Base-by-base conservation (phyloP, 2,888 invertebrate species). In the Phortica okadai region DNA sequence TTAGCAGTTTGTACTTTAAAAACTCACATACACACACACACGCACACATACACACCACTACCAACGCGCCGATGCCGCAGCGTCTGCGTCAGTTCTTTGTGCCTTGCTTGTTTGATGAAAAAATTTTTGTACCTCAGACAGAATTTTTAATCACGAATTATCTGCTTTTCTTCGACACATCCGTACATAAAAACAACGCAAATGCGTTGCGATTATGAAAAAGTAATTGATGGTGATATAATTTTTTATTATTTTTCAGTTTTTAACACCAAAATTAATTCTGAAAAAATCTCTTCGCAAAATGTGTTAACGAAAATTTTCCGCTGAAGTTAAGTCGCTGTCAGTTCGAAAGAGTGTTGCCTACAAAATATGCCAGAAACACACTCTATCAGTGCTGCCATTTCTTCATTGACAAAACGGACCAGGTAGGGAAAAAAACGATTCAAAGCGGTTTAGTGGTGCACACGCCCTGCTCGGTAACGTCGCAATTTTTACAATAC, bases 131-230 rank as follows among this genome's bases (percentile, higher is more conserved):
- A 91, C 91, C 91, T 91, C 94, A 94, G 94, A 93, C 86, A 86
- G 84, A 87, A 88, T 87, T 86, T 89, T 90, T 93, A 93, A 94
- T 94, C 94, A 93, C 93, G 92, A 94, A 93, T 92, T 94, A 93
- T 93, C 92, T 91, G 90, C 90, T 92, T 92, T 92, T 91, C 91
- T 90, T 87, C 89, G 88, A 90, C 92, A 92, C 94, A 94, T 94
- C 94, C 92, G 92, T 74, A 76, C 79, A 78, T 82, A 77, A 83
- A 84, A 92, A 89, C 89, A 89, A 82, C 80, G 81, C 82, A 82
- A 83, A 78, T 83, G 81, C 75, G 79, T 82, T 78, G 82, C 79
- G 75, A 78, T 81, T 80, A 81, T 77, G 59, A 56, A 81, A 79
- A 78, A 77, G 75, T 79, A 81, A 69, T 81, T 78, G 81, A 73